Base-by-base conservation (phyloP, 2,888 invertebrate species). In the Parnassius glacialis region DNA sequence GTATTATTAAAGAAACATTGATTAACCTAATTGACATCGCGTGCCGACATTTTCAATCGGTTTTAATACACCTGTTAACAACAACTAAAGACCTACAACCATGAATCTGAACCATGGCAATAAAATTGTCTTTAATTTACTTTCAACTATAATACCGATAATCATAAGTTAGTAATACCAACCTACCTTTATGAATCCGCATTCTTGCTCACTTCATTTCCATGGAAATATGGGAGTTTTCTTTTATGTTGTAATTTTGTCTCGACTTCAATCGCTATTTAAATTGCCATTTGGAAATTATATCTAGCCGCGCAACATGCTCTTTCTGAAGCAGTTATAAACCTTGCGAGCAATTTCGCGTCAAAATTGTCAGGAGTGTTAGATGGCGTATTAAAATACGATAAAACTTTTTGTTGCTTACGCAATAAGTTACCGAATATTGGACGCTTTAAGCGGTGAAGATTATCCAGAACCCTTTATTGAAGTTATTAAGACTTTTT, bases 331-430 rank as follows among this genome's bases (percentile, higher is more conserved):
- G 52, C 57, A 53, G 52, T 57, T 57, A 57, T 52, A 57, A 57
- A 62, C 52, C 57, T 57, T 20, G 20, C 12, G 34, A 57, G 52
- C 47, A 43, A 62, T 62, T 52, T 57, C 47, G 42, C 53, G 43
- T 53, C 53, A 62, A 57, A 62, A 48, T 62, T 57, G 48, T 57
- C 61, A 57, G 53, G 43, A 47, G 57, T 25, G 47, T 48, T 48
- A 57, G 57, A 50, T 53, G 57, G 42, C 47, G 52, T 34, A 53
- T 45, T 52, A 57, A 61, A 56, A 56, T 55, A 55, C 34, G 56
- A 45, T 61, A 16, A 47, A n/a, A n/a, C n/a, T n/a, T n/a, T n/a
- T n/a, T n/a, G n/a, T n/a, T n/a, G n/a, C n/a, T n/a, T n/a, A n/a
- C 56, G 57, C 47, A 42, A 57, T 47, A 54, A 44, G 42, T 57